Evolutionary conservation across 2,797 vertebrate genomes (phyloP).

Genomic region (Telmatherina bonti): DNA sequence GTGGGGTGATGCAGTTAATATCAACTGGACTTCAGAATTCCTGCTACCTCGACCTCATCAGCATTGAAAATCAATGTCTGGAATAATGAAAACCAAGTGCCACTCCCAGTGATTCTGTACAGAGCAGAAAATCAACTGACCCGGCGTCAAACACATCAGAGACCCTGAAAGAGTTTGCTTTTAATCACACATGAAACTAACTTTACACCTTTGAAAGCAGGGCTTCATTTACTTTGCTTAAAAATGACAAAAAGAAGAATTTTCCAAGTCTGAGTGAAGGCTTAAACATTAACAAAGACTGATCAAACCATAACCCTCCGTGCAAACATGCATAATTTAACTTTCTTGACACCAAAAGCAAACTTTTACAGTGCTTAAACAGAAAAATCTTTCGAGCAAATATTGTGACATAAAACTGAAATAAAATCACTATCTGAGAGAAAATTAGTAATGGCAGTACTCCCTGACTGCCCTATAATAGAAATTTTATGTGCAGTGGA

Average conservation of each 20-base stretch:
- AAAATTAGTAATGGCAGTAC: slow-evolving; percentile 72
- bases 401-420: slow-evolving; percentile 59
- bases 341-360: slow-evolving; percentile 37
- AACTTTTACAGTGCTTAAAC: slow-evolving; percentile 48
- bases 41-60: slow-evolving; percentile 32
- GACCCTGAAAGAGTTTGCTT: slow-evolving; percentile 25
- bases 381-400: slow-evolving; percentile 59
- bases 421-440: slow-evolving; percentile 63
- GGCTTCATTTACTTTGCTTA: background rate
- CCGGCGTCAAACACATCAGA: slow-evolving; percentile 34
- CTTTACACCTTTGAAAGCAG: background rate
- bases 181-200: slow-evolving; percentile 14
- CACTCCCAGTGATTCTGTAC: slow-evolving; percentile 28
- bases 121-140: slow-evolving; percentile 42
- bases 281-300: background rate
- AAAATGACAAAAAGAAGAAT: background rate
- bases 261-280: slow-evolving; percentile 20
- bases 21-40: slow-evolving; percentile 65
- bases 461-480: slow-evolving; percentile 69
- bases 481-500: slow-evolving; percentile 66
- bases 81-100: slow-evolving; percentile 66
- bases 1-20: slow-evolving; percentile 61
- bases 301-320: slow-evolving; percentile 5
- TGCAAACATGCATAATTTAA: slow-evolving; percentile 29
- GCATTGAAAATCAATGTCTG: slow-evolving; percentile 71